Evolutionary conservation across 1,140 invertebrate species (phyloP).

Genomic region (Physella acuta): DNA sequence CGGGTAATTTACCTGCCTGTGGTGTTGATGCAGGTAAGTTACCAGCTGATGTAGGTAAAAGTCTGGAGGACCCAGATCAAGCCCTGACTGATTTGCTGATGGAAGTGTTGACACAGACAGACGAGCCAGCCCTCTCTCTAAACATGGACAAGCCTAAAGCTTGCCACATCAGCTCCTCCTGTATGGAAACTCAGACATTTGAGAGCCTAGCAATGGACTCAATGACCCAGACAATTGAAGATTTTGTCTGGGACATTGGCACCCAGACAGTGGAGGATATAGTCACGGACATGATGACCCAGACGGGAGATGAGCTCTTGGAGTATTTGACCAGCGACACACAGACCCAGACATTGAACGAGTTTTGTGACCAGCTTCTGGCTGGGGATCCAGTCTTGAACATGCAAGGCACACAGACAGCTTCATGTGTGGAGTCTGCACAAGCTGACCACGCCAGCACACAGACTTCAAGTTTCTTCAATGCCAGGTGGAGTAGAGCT

Average conservation of each 20-base stretch:
- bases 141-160: neutral
- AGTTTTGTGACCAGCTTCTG: neutral
- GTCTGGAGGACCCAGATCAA: neutral
- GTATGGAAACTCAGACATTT: slow-evolving; percentile 14
- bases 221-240: slow-evolving; percentile 18
- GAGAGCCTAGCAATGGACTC: slow-evolving; percentile 6
- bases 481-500: neutral
- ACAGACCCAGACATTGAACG: slow-evolving; percentile 16
- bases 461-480: neutral
- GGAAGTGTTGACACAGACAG: neutral
- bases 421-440: neutral
- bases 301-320: slow-evolving; percentile 19
- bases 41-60: neutral
- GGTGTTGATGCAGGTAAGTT: too few species aligned
- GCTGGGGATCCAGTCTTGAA: neutral
- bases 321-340: slow-evolving; percentile 15
- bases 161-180: neutral
- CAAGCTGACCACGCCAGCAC: neutral
- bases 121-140: neutral
- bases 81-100: slow-evolving; percentile 7
- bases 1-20: too few species aligned
- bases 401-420: neutral
- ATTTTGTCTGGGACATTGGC: slow-evolving; percentile 15
- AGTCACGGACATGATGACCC: slow-evolving; percentile 19
- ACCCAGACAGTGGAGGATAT: slow-evolving; percentile 13